phyloP scores from a whole-genome alignment of 2,888 invertebrate species.

The Anorthoa munda region DNA sequence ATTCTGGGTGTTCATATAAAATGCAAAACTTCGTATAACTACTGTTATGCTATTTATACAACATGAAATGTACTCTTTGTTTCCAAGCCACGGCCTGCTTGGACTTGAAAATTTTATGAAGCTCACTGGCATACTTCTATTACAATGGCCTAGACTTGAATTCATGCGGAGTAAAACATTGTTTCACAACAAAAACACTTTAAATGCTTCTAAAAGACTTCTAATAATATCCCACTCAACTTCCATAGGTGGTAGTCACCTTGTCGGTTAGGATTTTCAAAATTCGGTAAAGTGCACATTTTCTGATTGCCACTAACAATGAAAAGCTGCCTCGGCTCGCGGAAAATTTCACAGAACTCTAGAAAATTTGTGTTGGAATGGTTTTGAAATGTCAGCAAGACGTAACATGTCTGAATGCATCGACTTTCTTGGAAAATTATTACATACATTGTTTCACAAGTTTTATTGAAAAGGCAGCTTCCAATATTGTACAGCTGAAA shows the following conservation, averaged over 20 bases:
- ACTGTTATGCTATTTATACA: slow-evolving; percentile 47
- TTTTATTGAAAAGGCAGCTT: slow-evolving; percentile 25
- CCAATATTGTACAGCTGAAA: slow-evolving; percentile 2
- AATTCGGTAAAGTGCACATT: slow-evolving; percentile 21
- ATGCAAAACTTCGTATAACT: slow-evolving; percentile 41
- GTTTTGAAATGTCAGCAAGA: slow-evolving; percentile 28
- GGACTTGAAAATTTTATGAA: slow-evolving; percentile 62
- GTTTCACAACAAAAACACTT: slow-evolving; percentile 24
- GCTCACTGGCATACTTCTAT: slow-evolving; percentile 48
- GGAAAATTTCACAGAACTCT: slow-evolving; percentile 27
- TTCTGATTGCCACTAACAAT: slow-evolving; percentile 30
- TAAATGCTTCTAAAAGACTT: slow-evolving; percentile 1
- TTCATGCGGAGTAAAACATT: slow-evolving; percentile 45
- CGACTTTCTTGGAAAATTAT: slow-evolving; percentile 15
- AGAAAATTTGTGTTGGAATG: slow-evolving; percentile 18
- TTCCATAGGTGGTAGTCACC: background rate
- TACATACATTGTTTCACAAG: slow-evolving; percentile 26
- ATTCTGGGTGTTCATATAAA: slow-evolving; percentile 39
- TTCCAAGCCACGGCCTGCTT: slow-evolving; percentile 45
- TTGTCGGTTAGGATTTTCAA: slow-evolving; percentile 13
- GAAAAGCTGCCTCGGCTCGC: slow-evolving; percentile 12
- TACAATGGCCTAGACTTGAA: slow-evolving; percentile 50
- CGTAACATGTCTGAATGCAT: slow-evolving; percentile 25
- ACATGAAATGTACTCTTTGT: slow-evolving; percentile 53
- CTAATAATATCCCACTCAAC: background rate